phyloP scores from a whole-genome alignment of 2,113 vertebrate genomes.

The Tricholaema leucomelas region DNA sequence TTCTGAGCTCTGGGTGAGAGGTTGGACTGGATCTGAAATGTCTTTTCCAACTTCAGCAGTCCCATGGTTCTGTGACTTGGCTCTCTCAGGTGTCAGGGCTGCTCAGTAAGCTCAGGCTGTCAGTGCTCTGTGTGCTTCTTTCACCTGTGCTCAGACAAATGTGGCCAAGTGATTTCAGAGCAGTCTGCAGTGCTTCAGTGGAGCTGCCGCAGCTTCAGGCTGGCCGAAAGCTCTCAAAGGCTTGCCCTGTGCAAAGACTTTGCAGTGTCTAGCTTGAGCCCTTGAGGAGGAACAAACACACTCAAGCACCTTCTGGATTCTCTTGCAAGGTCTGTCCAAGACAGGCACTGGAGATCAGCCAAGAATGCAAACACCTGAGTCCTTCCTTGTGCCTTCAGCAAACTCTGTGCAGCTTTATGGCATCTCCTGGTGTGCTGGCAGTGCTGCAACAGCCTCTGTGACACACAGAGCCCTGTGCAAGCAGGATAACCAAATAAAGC shows the following conservation, averaged over 20 bases:
- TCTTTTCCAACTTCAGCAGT: too few relatives aligned
- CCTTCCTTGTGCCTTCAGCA: not conserved
- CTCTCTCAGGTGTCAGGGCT: not conserved
- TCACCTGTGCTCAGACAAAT: not conserved
- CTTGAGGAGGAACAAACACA: not conserved
- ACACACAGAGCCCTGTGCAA: not conserved
- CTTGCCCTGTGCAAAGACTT: not conserved
- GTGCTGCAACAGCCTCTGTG: not conserved
- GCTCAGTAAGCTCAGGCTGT: not conserved
- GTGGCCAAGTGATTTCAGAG: not conserved
- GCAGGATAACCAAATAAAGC: not conserved
- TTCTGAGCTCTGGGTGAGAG: too few relatives aligned
- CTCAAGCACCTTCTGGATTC: not conserved
- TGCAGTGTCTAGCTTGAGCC: not conserved
- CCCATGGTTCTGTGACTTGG: not conserved
- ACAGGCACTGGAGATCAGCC: not conserved
- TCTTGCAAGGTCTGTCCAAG: not conserved
- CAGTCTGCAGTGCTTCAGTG: not conserved
- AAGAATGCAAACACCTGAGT: not conserved
- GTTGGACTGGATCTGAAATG: too few relatives aligned
- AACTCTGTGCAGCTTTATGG: not conserved
- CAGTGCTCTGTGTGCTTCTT: not conserved
- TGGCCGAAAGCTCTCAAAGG: not conserved
- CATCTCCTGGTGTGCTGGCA: not conserved
- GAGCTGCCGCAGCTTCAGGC: not conserved